Evolutionary conservation across 2,113 vertebrate species (phyloP).

Genomic region (Myiozetetes cayanensis): DNA sequence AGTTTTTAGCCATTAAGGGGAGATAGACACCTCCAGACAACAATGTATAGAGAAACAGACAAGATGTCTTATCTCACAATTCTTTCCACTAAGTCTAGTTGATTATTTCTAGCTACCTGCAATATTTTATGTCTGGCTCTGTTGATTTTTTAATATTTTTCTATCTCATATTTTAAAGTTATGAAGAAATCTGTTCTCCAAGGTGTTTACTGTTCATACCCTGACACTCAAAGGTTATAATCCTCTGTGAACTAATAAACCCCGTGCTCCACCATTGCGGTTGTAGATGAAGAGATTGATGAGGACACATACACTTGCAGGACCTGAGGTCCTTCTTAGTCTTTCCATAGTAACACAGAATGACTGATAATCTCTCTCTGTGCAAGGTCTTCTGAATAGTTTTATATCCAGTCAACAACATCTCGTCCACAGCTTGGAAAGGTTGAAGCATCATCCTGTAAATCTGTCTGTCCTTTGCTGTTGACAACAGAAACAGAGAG

Average conservation of each 20-base stretch:
- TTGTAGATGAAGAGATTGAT: fast-evolving
- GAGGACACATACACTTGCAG: background rate
- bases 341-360: background rate
- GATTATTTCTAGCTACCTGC: background rate
- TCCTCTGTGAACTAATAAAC: background rate
- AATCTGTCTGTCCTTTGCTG: background rate
- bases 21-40: background rate
- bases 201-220: background rate
- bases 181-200: background rate
- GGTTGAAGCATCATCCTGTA: background rate
- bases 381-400: background rate
- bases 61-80: background rate
- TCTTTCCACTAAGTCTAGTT: background rate
- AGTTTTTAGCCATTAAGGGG: background rate
- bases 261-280: background rate
- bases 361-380: background rate
- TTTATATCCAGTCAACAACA: background rate
- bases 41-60: background rate
- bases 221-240: background rate
- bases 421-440: background rate
- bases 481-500: background rate
- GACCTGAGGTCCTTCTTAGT: background rate
- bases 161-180: background rate
- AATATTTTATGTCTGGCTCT: background rate
- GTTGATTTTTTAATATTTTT: background rate